phyloP scores from a whole-genome alignment of 1,140 invertebrate genomes.

The Microplitis demolitor region DNA sequence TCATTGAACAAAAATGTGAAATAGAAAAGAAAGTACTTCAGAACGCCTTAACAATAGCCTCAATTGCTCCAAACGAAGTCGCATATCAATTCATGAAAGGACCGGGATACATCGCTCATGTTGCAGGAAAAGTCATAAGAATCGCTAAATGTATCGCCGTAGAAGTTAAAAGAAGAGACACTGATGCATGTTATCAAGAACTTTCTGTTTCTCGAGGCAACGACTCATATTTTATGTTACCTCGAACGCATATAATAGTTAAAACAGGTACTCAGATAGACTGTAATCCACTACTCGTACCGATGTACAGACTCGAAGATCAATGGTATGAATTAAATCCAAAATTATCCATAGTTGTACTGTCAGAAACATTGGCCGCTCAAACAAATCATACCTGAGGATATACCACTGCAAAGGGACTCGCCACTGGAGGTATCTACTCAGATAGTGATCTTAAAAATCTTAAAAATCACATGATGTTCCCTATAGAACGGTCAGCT shows the following conservation, averaged over 20 bases:
- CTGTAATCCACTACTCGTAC: constrained; percentile 19
- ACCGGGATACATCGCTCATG: constrained; percentile 34
- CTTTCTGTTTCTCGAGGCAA: constrained; percentile 23
- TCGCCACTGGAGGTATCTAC: constrained; percentile 27
- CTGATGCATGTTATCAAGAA: constrained; percentile 26
- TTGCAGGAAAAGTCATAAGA: constrained; percentile 35
- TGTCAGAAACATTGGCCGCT: constrained; percentile 31
- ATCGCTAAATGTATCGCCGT: constrained; percentile 34
- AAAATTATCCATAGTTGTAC: neutral
- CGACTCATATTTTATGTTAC: constrained; percentile 18
- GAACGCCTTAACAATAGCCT: constrained; percentile 25
- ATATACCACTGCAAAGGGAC: constrained; percentile 17
- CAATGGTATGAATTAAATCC: constrained; percentile 30
- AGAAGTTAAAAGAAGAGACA: constrained; percentile 16
- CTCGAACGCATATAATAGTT: constrained; percentile 26
- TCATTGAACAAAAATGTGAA: constrained; percentile 18
- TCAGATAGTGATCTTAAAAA: neutral
- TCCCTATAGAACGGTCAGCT: constrained; percentile 30
- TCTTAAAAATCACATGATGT: constrained; percentile 17
- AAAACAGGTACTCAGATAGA: constrained; percentile 13
- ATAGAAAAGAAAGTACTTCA: constrained; percentile 28
- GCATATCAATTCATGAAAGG: constrained; percentile 35
- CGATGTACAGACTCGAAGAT: constrained; percentile 19
- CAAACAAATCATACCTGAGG: constrained; percentile 23
- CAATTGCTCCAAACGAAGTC: constrained; percentile 32